These are phyloP conservation scores for Sebastes schlegelii DNA, from an alignment of 2,113 vertebrate genomes.

Conservation along the genomic window DNA sequence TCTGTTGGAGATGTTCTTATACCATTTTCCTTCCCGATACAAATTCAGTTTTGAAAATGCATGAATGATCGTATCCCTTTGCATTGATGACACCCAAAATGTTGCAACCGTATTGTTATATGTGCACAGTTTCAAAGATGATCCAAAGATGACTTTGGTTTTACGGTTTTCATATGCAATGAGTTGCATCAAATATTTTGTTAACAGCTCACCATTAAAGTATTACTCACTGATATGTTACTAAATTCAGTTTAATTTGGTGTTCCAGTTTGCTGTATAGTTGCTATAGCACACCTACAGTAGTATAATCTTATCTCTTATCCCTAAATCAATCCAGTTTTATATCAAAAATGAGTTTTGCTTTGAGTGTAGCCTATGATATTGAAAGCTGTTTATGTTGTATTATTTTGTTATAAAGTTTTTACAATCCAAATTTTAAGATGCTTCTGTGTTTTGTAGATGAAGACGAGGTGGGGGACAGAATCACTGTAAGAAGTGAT, in stretches of 20 bases:
- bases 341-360: not conserved
- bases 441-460: conserved; percentile 80
- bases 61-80: not conserved
- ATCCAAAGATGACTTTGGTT: not conserved
- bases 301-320: not conserved
- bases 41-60: not conserved
- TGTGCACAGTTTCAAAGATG: not conserved
- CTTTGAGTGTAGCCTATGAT: not conserved
- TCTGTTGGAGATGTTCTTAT: too few species aligned
- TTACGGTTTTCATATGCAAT: not conserved
- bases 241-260: too few species aligned
- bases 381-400: not conserved
- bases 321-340: not conserved
- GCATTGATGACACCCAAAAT: not conserved
- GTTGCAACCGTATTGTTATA: not conserved
- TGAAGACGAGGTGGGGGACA: conserved; percentile 98
- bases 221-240: not conserved
- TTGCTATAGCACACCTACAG: not conserved
- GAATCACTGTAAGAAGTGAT: conserved; percentile 98
- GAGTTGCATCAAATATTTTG: not conserved
- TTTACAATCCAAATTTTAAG: not conserved
- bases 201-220: not conserved
- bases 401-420: not conserved
- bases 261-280: not conserved
- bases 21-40: too few species aligned